These are phyloP conservation scores for Climacteris rufus DNA, from an alignment of 2,113 vertebrate genomes.

Conservation along the genomic window DNA sequence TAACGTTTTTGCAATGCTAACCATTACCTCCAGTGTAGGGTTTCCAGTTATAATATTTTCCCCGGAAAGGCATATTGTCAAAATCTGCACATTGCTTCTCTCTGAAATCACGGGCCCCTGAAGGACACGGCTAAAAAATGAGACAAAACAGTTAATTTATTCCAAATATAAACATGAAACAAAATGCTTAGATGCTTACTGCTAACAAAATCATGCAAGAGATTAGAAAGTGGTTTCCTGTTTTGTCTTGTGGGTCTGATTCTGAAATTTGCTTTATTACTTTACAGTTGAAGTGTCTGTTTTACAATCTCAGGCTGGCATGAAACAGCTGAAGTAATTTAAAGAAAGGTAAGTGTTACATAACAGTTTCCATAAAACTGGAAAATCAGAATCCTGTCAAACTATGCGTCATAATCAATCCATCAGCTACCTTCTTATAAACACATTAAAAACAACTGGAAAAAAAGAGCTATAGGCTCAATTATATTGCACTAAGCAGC, in stretches of 20 bases:
- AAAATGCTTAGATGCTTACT: neutral
- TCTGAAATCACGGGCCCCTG: conserved; percentile 90
- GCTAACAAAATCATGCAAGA: neutral
- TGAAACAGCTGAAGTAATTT: conserved; percentile 45
- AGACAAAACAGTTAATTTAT: conserved; percentile 35
- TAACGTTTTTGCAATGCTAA: conserved; percentile 30
- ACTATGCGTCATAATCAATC: conserved; percentile 11
- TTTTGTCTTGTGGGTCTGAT: neutral
- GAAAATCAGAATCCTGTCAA: conserved; percentile 8
- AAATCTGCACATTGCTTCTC: conserved; percentile 98
- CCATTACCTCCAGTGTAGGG: conserved; percentile 94
- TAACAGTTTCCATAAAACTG: conserved; percentile 28
- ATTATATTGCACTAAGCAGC: neutral
- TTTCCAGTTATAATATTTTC: conserved; percentile 99
- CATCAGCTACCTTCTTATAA: conserved; percentile 37
- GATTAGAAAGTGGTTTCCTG: neutral
- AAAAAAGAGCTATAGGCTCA: conserved; percentile 12
- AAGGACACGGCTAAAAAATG: conserved; percentile 82
- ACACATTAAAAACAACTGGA: conserved; percentile 33
- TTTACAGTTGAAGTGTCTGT: conserved; percentile 1
- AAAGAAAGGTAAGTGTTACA: conserved; percentile 42
- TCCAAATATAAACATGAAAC: conserved; percentile 6
- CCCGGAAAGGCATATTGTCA: conserved; percentile 95
- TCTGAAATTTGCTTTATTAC: neutral
- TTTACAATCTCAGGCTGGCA: neutral